These are phyloP conservation scores for Chloropsis cyanopogon DNA, from an alignment of 2,113 vertebrate species.

Conservation along the genomic window DNA sequence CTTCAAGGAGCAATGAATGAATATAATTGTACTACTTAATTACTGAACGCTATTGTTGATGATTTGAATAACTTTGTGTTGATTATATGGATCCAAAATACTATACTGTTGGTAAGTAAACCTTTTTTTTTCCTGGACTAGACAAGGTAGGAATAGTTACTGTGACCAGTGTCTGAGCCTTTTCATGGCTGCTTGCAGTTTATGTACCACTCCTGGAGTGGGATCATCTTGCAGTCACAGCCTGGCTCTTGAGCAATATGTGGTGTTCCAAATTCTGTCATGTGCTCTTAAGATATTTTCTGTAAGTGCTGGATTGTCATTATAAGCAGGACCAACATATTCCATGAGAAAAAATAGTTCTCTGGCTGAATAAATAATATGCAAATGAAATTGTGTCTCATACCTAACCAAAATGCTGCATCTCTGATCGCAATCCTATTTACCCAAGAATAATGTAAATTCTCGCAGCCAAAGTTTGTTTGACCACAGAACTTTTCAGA, in stretches of 20 bases:
- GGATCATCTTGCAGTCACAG: background rate
- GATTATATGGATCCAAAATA: background rate
- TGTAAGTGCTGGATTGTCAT: background rate
- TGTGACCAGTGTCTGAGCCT: background rate
- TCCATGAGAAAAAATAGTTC: background rate
- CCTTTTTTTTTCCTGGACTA: background rate
- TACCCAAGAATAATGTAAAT: constrained; percentile 55
- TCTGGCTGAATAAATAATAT: constrained; percentile 31
- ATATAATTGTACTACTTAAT: background rate
- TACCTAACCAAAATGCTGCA: background rate
- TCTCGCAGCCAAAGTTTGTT: constrained; percentile 34
- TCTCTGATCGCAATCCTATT: background rate
- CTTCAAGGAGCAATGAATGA: background rate
- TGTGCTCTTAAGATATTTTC: background rate
- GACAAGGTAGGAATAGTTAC: background rate
- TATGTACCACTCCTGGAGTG: background rate
- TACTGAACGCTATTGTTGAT: background rate
- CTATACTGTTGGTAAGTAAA: background rate
- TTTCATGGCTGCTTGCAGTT: background rate
- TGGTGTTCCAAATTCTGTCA: background rate
- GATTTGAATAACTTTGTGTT: background rate
- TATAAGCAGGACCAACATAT: background rate
- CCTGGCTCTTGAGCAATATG: background rate
- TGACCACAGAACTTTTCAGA: constrained; percentile 45
- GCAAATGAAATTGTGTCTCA: constrained; percentile 10